A percentile compares a stretch with the other conserved stretches of the same genome.
Conservation (phyloP, 2,113 vertebrate species). For the Anhinga anhinga region DNA sequence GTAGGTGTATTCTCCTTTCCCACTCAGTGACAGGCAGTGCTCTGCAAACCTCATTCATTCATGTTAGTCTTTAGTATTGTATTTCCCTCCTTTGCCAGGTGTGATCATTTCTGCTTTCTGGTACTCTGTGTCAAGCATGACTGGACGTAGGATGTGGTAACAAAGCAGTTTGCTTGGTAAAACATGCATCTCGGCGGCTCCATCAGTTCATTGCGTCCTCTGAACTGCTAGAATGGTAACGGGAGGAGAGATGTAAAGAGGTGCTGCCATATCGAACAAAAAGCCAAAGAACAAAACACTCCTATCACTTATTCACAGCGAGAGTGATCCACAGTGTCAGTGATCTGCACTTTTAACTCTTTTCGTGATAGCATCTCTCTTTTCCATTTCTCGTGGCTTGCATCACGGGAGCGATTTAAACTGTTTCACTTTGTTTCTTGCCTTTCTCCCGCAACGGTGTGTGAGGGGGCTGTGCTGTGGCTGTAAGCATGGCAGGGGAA, state of each 20-base stretch:
- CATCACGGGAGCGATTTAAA: background rate
- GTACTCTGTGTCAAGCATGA: background rate
- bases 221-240: background rate
- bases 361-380: background rate
- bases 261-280: background rate
- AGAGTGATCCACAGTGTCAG: background rate
- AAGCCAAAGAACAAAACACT: background rate
- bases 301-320: background rate
- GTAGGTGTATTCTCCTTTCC: background rate
- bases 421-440: background rate
- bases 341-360: background rate
- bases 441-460: background rate
- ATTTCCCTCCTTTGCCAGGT: background rate
- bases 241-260: background rate
- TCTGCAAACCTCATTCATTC: background rate
- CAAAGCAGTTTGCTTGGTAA: background rate
- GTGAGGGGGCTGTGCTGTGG: background rate
- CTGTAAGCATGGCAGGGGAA: background rate
- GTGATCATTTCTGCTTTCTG: background rate
- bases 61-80: background rate
- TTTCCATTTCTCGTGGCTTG: background rate
- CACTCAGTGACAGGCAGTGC: background rate
- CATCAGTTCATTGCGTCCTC: background rate
- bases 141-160: background rate
- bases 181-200: fast-evolving